Conservation (phyloP, 2,888 invertebrate genomes). For the Rhorus exstirpatorius region DNA sequence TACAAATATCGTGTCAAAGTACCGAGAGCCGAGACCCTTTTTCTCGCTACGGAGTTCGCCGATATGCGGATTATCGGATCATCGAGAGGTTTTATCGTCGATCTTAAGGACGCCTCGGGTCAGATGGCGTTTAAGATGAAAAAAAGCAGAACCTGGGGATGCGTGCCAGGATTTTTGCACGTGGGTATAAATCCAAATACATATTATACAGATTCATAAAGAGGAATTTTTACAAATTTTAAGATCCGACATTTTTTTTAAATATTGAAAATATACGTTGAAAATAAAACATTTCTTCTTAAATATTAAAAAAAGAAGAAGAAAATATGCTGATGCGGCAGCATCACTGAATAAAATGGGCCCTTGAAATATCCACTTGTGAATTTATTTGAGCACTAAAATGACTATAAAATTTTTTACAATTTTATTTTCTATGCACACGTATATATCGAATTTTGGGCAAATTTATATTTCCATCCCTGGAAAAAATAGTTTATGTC, state of each 20-base stretch:
- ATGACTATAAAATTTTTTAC: too few relatives aligned
- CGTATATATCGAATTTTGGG: too few relatives aligned
- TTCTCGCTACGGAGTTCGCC: slow-evolving; percentile 91
- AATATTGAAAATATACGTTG: too few relatives aligned
- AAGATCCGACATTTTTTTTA: neutral
- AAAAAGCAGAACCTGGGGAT: slow-evolving; percentile 79
- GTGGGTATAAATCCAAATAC: slow-evolving; percentile 71
- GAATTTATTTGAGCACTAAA: too few relatives aligned
- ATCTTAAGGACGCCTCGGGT: slow-evolving; percentile 93
- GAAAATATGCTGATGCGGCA: too few relatives aligned
- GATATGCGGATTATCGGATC: slow-evolving; percentile 91
- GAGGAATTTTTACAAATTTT: neutral
- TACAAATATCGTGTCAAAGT: slow-evolving; percentile 89
- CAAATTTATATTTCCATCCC: too few relatives aligned
- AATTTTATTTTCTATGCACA: too few relatives aligned
- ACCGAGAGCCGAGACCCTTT: slow-evolving; percentile 92
- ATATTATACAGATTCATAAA: slow-evolving; percentile 2
- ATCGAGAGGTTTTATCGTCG: slow-evolving; percentile 92
- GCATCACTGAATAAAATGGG: too few relatives aligned
- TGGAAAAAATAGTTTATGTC: too few relatives aligned
- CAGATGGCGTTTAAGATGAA: slow-evolving; percentile 92
- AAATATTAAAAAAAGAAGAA: too few relatives aligned
- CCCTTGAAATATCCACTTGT: too few relatives aligned
- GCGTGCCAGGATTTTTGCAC: slow-evolving; percentile 77
- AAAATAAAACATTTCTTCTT: too few relatives aligned